Percentiles rank a stretch among this genome's conserved stretches.
These are phyloP conservation scores for Onychomys torridus DNA, from an alignment of 2,797 vertebrate genomes.

Conservation along the genomic window DNA sequence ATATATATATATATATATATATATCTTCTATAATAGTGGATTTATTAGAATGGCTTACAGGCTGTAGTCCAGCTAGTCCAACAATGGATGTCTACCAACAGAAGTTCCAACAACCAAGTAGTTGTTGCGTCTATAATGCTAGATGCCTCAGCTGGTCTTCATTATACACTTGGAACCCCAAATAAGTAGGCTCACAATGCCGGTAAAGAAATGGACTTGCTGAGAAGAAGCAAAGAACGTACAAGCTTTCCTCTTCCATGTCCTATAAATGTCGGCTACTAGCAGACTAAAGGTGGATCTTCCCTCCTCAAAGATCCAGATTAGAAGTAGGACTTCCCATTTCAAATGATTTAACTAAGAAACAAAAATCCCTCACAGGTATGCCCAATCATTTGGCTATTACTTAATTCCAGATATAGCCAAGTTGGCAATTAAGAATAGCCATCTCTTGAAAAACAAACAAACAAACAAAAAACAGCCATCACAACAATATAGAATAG, in stretches of 20 bases:
- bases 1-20: accelerated
- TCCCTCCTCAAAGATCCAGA: neutral
- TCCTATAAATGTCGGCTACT: neutral
- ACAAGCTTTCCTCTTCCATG: neutral
- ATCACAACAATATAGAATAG: neutral
- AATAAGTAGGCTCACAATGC: too few relatives aligned
- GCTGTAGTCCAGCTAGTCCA: neutral
- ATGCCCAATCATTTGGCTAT: too few relatives aligned
- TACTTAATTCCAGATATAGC: neutral
- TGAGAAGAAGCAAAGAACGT: neutral
- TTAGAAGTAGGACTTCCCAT: neutral
- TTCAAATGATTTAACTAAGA: neutral
- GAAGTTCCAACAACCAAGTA: neutral
- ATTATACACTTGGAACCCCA: neutral
- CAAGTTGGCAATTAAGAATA: neutral
- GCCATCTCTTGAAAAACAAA: too few relatives aligned
- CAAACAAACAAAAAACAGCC: neutral
- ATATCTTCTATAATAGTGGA: neutral
- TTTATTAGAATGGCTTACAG: neutral
- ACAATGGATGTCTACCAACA: neutral
- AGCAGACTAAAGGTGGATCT: neutral
- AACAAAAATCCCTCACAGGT: neutral
- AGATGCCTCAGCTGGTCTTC: neutral
- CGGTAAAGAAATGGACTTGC: neutral
- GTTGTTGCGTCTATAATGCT: neutral